phyloP scores from a whole-genome alignment of 2,888 invertebrate genomes.

The Rhorus exstirpatorius region DNA sequence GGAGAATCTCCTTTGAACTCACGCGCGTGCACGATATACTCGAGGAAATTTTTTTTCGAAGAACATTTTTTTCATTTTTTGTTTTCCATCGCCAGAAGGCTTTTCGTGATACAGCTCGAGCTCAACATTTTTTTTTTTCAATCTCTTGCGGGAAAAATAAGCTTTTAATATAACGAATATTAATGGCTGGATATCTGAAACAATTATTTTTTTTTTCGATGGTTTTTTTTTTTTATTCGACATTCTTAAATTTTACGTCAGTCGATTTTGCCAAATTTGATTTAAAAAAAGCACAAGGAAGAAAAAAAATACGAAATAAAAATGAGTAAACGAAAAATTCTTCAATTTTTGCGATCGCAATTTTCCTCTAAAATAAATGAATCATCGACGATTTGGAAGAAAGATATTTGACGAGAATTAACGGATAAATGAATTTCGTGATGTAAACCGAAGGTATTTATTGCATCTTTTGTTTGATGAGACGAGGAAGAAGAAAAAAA shows the following conservation, averaged over 20 bases:
- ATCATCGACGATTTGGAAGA: not conserved
- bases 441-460: not conserved
- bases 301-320: too few relatives aligned
- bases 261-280: too few relatives aligned
- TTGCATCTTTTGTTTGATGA: not conserved
- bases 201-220: too few relatives aligned
- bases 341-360: too few relatives aligned
- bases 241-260: not conserved
- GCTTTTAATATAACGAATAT: too few relatives aligned
- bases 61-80: constrained; percentile 41
- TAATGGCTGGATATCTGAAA: too few relatives aligned
- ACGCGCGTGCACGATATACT: constrained; percentile 12
- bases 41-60: constrained; percentile 7
- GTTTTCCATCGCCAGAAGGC: constrained; percentile 44
- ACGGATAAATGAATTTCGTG: not conserved
- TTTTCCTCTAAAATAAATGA: not conserved
- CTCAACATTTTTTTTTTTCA: not conserved
- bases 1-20: constrained; percentile 27
- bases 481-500: not conserved
- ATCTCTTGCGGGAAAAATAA: not conserved
- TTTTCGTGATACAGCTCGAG: constrained; percentile 4
- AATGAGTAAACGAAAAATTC: too few relatives aligned
- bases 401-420: not conserved
- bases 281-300: too few relatives aligned
- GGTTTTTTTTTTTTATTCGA: too few relatives aligned